Base-by-base conservation (phyloP, 2,113 vertebrate genomes). In the Mugil cephalus region DNA sequence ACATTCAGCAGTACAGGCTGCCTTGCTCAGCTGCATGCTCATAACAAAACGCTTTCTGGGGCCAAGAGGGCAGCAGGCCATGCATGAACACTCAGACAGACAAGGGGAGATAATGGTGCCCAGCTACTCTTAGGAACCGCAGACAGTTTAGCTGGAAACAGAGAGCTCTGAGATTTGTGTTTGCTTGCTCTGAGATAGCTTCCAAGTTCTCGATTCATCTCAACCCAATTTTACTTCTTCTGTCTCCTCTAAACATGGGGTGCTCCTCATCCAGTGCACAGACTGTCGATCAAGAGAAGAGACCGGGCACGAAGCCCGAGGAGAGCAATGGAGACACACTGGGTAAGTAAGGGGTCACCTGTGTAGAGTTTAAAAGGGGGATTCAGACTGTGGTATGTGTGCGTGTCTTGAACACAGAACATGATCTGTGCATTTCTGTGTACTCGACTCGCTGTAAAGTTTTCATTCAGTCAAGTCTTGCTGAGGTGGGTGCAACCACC, bases 231-330 rank as follows among this genome's bases (percentile, higher is more conserved):
- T 4, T 7, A 42, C 24, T 50, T 9, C 1, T 42, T 42, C 11
- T 42, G 40, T 42, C 5, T 30, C 5, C 24, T 50, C 53, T 42
- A 79, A 88, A 77, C 52, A 94, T 95, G 94, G 94, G 94, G 13
- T 95, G 94, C 80, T 94, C 94, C 10, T 94, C 93, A 19, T 94
- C 92, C 79, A 94, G 92, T 70, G 82, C 92, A 6, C 92, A 94
- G 88, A 90, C 84, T 40, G 77, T 93, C 4, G 88, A 93, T 14
- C 91, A 93, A 58, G 93, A 93, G 76, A 91, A 94, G 62, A 92
- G 83, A 85, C 94, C 94, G 13, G 90, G 90, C 6, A 90, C 88
- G 14, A 94, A 93, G 82, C 90, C 91, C 42, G 93, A 91, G 58
- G 92, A 93, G 68, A 82, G 69, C 83, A 92, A 88, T 60, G 91